phyloP scores from a whole-genome alignment of 2,797 vertebrate species.

The Scomberomorus guttatus region DNA sequence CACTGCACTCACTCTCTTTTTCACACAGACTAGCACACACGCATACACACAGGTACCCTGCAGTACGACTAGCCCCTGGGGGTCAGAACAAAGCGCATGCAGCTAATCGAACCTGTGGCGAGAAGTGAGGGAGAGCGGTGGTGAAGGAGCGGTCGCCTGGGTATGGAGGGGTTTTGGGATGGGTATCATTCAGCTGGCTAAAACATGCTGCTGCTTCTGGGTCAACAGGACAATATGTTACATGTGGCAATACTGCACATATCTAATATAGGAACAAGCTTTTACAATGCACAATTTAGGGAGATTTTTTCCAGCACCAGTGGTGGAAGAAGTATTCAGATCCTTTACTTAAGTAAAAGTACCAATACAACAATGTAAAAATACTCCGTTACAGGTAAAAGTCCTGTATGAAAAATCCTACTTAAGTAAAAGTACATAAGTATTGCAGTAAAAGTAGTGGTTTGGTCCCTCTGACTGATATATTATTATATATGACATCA shows the following conservation, averaged over 20 bases:
- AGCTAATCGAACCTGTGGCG: conserved; percentile 67
- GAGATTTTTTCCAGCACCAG: too few species aligned
- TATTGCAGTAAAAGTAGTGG: too few species aligned
- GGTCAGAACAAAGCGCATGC: conserved; percentile 67
- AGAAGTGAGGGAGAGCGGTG: conserved; percentile 32
- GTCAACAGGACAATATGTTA: conserved; percentile 34
- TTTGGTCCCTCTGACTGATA: too few species aligned
- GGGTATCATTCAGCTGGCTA: conserved; percentile 27
- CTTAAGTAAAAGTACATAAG: too few species aligned
- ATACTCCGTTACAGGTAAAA: too few species aligned
- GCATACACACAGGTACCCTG: conserved; percentile 38
- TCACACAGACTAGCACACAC: conserved; percentile 15
- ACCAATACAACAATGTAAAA: too few species aligned
- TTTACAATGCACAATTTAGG: not conserved
- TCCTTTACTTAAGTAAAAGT: too few species aligned
- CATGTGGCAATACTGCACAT: conserved; percentile 4
- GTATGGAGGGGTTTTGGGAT: conserved; percentile 1
- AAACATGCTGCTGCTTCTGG: conserved; percentile 43
- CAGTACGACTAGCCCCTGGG: conserved; percentile 61
- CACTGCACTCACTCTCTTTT: conserved; percentile 26
- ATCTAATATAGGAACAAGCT: not conserved
- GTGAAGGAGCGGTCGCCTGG: conserved; percentile 14
- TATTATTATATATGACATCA: too few species aligned
- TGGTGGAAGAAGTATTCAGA: too few species aligned
- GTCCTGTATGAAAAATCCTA: too few species aligned